Base-by-base conservation (phyloP, 2,797 vertebrate species). In the Clarias laeviceps region DNA sequence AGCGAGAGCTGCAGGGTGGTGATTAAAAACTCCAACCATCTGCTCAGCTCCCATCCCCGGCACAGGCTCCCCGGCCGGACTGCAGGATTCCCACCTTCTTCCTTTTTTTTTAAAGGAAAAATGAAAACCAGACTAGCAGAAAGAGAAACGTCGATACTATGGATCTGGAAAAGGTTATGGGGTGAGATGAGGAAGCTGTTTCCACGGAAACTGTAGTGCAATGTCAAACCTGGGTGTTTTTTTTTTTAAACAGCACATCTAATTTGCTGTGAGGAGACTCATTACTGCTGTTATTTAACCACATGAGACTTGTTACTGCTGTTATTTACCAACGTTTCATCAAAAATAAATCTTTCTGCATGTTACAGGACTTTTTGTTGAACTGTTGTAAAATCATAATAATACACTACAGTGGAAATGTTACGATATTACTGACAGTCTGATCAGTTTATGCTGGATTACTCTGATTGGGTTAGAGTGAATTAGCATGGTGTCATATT, bases 21-120 rank as follows among this genome's bases (percentile, higher is more conserved):
- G 68, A 87, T 82, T 83, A 85, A 73, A 83, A 82, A 80, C 77
- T 84, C 74, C 56, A 68, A 79, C 88, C 83, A 88, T 87, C 83
- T 87, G 88, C 80, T 87, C 83, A 85, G 88, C 80, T 85, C 45
- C 66, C 24, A 24, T 78, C 73, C 59, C 57, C 50, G 78, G 74
- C 62, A 78, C 17, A n/a, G 65, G 45, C 62, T 76, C 61, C 27
- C 59, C 11, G 76, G 8, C 62, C 64, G 56, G 20, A 32, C 24
- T 6, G 65, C 40, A 64, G 15, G 45, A 29, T 80, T 80, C 78
- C 78, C 78, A 12, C 3, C n/a, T 29, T 12, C 14, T 74, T 54
- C 50, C 5, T n/a, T 78, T 27, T 40, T 40, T 64, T 61, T 24
- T n/a, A 27, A 18, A 9, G 37, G 37, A 64, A 80, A 80, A 80